Evolutionary conservation across 37 sponge, comb jelly and placozoan genomes (phyloP).

Genomic region (Axinella damicornis): DNA sequence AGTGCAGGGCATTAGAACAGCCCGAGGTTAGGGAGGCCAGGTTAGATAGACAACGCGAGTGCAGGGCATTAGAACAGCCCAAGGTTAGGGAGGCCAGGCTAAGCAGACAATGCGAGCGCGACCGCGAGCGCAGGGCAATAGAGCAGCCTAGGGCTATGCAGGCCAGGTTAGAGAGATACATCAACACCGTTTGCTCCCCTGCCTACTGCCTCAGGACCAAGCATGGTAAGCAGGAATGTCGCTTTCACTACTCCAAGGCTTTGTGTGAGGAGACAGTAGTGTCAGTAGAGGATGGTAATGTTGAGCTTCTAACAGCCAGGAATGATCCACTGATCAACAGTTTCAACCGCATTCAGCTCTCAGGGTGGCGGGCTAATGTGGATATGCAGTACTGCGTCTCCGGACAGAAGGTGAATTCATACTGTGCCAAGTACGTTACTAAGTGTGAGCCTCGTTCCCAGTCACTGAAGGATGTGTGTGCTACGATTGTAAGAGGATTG

Average conservation of each 20-base stretch:
- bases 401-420: slow-evolving; percentile 10
- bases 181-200: slow-evolving; percentile 56
- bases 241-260: slow-evolving; percentile 56
- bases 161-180: too few relatives aligned
- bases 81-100: too few relatives aligned
- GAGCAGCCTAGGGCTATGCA: too few relatives aligned
- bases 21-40: too few relatives aligned
- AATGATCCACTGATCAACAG: slow-evolving; percentile 57
- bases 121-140: too few relatives aligned
- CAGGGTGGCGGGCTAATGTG: slow-evolving; percentile 66
- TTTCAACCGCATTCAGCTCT: slow-evolving; percentile 56
- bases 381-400: slow-evolving; percentile 70
- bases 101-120: too few relatives aligned
- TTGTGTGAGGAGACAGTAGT: slow-evolving; percentile 21
- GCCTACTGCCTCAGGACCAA: slow-evolving; percentile 54
- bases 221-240: slow-evolving; percentile 45
- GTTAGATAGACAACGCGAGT: too few relatives aligned
- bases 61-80: too few relatives aligned
- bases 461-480: slow-evolving; percentile 35
- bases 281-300: not conserved
- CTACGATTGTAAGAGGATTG: slow-evolving; percentile 16
- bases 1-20: too few relatives aligned
- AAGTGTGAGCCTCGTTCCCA: slow-evolving; percentile 53
- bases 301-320: slow-evolving; percentile 21
- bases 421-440: slow-evolving; percentile 59